A percentile compares a stretch with the other conserved stretches of the same genome.
phyloP scores from a whole-genome alignment of 2,888 invertebrate genomes.

The Vanessa cardui region DNA sequence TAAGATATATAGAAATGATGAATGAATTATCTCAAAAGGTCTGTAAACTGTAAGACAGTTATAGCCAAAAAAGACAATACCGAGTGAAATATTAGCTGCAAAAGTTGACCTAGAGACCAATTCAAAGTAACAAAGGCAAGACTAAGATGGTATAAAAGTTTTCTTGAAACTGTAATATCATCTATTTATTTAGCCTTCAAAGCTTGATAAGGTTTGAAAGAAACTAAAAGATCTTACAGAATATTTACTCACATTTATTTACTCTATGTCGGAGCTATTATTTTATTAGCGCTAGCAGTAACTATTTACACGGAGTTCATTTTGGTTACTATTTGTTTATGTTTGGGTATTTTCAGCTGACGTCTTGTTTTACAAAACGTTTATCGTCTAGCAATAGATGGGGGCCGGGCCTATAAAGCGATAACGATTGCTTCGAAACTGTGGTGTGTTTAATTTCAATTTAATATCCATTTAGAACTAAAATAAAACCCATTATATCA shows the following conservation, averaged over 20 bases:
- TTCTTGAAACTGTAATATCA: slow-evolving; percentile 2
- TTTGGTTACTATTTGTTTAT: slow-evolving; percentile 60
- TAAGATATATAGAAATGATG: neutral
- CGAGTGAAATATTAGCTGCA: neutral
- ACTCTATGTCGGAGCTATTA: neutral
- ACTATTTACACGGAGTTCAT: slow-evolving; percentile 34
- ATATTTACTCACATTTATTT: neutral
- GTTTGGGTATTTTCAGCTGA: slow-evolving; percentile 64
- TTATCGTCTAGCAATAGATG: slow-evolving; percentile 65
- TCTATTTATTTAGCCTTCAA: slow-evolving; percentile 3
- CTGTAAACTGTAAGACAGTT: neutral
- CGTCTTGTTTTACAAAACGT: slow-evolving; percentile 68
- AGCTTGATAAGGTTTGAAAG: neutral
- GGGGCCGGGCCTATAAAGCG: slow-evolving; percentile 64
- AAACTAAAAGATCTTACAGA: neutral
- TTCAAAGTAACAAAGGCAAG: neutral
- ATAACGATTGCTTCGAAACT: slow-evolving; percentile 57
- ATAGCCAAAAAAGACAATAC: neutral
- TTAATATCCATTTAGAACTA: slow-evolving; percentile 18
- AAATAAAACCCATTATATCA: no score
- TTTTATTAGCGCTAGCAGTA: slow-evolving; percentile 26
- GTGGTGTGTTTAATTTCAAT: slow-evolving; percentile 57
- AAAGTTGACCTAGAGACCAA: neutral
- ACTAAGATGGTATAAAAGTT: slow-evolving; percentile 3
- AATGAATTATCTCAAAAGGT: neutral